Base-by-base conservation (phyloP, 92 coral and sea anemone genomes). In the Phenganax subtilis region DNA sequence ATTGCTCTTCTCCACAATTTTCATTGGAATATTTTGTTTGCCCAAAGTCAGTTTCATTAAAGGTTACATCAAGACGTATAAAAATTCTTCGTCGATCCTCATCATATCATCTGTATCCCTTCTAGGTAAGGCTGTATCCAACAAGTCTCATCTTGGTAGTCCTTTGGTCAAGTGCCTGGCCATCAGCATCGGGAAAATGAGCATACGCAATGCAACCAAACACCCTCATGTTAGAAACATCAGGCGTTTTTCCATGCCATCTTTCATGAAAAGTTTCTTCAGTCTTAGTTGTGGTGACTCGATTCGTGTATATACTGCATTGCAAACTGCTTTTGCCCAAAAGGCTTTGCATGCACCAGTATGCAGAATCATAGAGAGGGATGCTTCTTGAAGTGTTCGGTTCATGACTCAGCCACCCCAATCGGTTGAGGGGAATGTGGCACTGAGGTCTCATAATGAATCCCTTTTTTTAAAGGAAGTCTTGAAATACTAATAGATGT, bases 291-390 rank as follows among this genome's bases (percentile, higher is more conserved):
- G 77, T 72, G 77, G 52, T 52, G 31, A 72, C 77, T 72, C 77
- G 70, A 58, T 72, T 55, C 77, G 7, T 29, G 52, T 16, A 55
- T 72, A 72, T 12, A 58, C 77, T 51, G 60, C 77, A 51, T 10
- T 51, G 64, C 81, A 72, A 75, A 87, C 63, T 28, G 90, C 90
- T 76, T 84, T 83, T 11, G 84, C 90, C 87, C 87, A 87, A 55
- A 79, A 80, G 28, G 64, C 81, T 37, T 85, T 81, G 68, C 84
- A 79, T 37, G 85, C 52, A 59, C 77, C 58, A 7, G 58, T 12
- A 55, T 55, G 58, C 12, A 59, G 17, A 27, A 9, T 4, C 65
- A 59, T 59, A 5, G 65, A 59, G 6, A 59, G 17, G 17, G 65
- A 16, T 5, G 65, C 65, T 59, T 59, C 8, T 10, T 59, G 65